Base-by-base conservation (phyloP, 2,113 vertebrate species). In the Prionailurus bengalensis region DNA sequence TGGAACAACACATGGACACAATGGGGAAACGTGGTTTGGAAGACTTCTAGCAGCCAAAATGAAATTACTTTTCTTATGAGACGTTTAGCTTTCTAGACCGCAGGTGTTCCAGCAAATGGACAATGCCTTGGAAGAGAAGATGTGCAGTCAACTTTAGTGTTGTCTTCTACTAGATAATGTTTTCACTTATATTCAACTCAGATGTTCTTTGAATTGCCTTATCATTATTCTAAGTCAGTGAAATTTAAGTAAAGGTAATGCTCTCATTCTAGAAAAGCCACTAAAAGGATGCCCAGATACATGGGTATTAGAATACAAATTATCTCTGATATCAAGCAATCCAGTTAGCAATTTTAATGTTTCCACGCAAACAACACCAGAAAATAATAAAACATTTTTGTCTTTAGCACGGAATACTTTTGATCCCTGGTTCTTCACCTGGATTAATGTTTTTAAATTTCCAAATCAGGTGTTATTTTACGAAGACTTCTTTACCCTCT, bases 181-280 rank as follows among this genome's bases (percentile, higher is more conserved):
- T 83, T 90, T 81, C 58, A 96, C 9, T 95, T 63, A 85, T 3
- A 63, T 48, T 81, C n/a, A 86, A 78, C 51, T 82, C 23, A 76
- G 17, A 86, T 33, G 1, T 86, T 65, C 31, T 39, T 48, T 73
- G 36, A 92, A 48, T 36, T 15, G 2, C 13, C 84, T 61, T 48
- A 33, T 27, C 1, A 23, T 29, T 74, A n/a, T 36, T 92, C 14
- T 19, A 36, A 68, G 14, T 39, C 27, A 79, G 16, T 29, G 13
- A 88, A 85, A 73, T n/a, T 5, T 65, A 82, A 87, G 11, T 3
- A 79, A 42, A 33, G 33, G 33, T 42, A 87, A 51, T 16, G 5
- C 1, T 70, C 5, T 42, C 33, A 87, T 65, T 96, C 42, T 65
- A 78, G 61, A 83, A 74, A 74, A 42, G 53, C 0, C 65, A 78